Evolutionary conservation across 2,888 invertebrate species (phyloP).

Genomic region (Smittia sp.): DNA sequence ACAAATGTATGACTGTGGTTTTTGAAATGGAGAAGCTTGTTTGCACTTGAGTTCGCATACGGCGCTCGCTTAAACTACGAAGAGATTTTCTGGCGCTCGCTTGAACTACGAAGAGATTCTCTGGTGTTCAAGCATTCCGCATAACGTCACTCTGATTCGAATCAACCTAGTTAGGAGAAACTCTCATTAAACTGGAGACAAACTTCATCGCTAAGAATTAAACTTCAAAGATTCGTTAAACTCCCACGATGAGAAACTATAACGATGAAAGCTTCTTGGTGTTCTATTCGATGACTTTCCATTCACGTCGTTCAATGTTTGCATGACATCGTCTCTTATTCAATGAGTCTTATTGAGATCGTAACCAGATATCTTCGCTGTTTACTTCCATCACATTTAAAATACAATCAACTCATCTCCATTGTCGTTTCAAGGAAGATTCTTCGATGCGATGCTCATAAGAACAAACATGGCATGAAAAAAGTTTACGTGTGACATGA

Average conservation of each 20-base stretch:
- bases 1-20: no score
- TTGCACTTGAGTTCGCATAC: no score
- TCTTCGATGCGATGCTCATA: neutral
- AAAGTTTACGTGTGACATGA: neutral
- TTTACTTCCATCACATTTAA: conserved; percentile 2
- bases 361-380: neutral
- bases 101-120: no score
- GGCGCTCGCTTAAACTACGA: neutral
- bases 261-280: neutral
- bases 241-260: no score
- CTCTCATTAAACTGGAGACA: no score
- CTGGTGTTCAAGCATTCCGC: no score
- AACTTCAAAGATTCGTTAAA: no score
- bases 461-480: neutral
- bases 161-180: no score
- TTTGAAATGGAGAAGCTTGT: no score
- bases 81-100: neutral
- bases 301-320: neutral
- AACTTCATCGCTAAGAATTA: no score
- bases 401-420: neutral
- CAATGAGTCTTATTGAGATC: neutral
- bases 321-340: conserved; percentile 1
- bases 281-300: neutral
- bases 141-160: no score
- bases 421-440: neutral